These are phyloP conservation scores for Chymomyza procnemis DNA, from an alignment of 2,888 invertebrate species.

Conservation along the genomic window DNA sequence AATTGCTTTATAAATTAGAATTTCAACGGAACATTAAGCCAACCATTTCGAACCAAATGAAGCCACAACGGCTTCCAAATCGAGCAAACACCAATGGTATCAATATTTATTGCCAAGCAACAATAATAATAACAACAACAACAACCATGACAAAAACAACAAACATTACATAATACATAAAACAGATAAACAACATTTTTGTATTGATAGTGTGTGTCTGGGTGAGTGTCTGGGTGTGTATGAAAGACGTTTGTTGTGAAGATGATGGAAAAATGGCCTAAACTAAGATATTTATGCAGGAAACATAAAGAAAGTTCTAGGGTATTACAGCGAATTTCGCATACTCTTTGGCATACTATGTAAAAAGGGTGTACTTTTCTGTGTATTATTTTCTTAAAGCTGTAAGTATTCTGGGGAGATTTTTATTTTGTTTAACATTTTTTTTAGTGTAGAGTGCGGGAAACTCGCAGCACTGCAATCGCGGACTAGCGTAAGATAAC, in stretches of 20 bases:
- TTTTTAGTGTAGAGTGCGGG: too few relatives aligned
- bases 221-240: too few relatives aligned
- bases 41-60: slow-evolving; percentile 57
- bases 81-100: slow-evolving; percentile 46
- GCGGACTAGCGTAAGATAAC: too few relatives aligned
- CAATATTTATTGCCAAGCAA: slow-evolving; percentile 54
- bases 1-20: slow-evolving; percentile 69
- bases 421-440: too few relatives aligned
- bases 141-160: not conserved
- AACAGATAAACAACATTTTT: not conserved
- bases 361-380: too few relatives aligned
- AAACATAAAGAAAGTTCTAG: not conserved
- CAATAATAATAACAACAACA: slow-evolving; percentile 12
- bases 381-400: too few relatives aligned
- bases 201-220: not conserved
- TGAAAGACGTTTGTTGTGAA: not conserved
- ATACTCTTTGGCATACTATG: not conserved
- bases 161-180: not conserved
- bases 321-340: not conserved
- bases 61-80: slow-evolving; percentile 41
- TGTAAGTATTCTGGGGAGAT: too few relatives aligned
- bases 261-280: not conserved
- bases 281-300: not conserved
- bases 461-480: too few relatives aligned
- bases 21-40: slow-evolving; percentile 62